A percentile compares a stretch with the other conserved stretches of the same genome.
phyloP scores from a whole-genome alignment of 2,888 invertebrate species.

The Lamproptera curius region DNA sequence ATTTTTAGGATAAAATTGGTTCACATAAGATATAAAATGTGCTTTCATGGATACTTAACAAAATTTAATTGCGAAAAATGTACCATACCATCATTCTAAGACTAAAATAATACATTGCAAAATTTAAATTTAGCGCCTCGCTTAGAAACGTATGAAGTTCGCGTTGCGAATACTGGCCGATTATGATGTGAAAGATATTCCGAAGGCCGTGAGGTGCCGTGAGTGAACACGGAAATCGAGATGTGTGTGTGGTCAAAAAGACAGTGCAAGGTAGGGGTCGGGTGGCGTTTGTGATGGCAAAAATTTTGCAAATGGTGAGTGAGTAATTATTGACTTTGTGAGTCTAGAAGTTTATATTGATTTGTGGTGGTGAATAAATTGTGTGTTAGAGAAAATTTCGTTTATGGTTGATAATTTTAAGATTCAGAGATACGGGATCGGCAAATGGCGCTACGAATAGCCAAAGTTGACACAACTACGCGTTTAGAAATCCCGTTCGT shows the following conservation, averaged over 20 bases:
- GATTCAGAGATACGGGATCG: conserved; percentile 71
- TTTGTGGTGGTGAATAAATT: conserved; percentile 63
- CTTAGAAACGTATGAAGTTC: conserved; percentile 73
- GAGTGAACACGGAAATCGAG: conserved; percentile 79
- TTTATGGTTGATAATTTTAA: conserved; percentile 66
- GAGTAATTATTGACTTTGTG: conserved; percentile 70
- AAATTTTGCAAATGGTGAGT: conserved; percentile 88
- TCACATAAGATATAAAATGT: background rate
- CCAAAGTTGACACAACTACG: conserved; percentile 77
- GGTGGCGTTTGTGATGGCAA: conserved; percentile 89
- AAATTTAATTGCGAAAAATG: background rate
- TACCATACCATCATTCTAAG: no score
- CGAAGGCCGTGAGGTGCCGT: conserved; percentile 77
- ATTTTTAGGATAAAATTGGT: no score
- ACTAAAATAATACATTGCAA: conserved; percentile 32
- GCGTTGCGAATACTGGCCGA: conserved; percentile 79
- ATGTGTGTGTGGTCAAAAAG: conserved; percentile 81
- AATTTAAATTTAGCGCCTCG: conserved; percentile 71
- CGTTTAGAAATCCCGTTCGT: conserved; percentile 71
- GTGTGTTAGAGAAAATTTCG: conserved; percentile 58
- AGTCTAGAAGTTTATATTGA: conserved; percentile 50
- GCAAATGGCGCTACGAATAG: conserved; percentile 78
- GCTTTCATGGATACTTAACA: no score
- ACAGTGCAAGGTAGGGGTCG: conserved; percentile 87
- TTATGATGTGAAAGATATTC: conserved; percentile 82